Evolutionary conservation across 2,113 vertebrate species (phyloP).

Genomic region (Oriolus oriolus): DNA sequence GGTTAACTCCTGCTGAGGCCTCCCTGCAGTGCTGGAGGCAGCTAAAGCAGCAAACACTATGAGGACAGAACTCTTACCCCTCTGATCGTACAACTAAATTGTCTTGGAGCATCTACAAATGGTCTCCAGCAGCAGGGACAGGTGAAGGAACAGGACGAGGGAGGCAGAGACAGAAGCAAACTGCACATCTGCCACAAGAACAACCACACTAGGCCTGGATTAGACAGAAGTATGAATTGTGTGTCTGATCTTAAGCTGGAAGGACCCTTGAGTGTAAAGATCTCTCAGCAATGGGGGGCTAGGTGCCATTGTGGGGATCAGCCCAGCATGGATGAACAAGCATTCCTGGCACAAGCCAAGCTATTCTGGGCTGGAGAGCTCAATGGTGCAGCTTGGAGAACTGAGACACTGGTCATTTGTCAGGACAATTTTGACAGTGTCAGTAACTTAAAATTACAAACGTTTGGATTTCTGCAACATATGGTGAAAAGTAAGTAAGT

Average conservation of each 20-base stretch:
- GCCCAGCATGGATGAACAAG: background rate
- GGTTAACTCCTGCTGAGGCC: background rate
- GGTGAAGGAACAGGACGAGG: background rate
- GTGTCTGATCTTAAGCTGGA: background rate
- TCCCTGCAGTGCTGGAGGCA: background rate
- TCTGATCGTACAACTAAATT: no score
- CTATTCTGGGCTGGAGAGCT: background rate
- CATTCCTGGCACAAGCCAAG: background rate
- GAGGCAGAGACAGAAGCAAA: background rate
- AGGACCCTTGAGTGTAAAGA: background rate
- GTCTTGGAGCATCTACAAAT: background rate
- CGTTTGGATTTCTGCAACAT: background rate
- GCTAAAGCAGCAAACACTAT: accelerated
- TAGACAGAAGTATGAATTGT: background rate
- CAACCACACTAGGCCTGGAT: background rate
- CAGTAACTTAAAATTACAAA: background rate
- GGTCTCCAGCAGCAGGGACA: background rate
- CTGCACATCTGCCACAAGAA: background rate
- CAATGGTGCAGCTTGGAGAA: background rate
- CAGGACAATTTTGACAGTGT: background rate
- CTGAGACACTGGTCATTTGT: background rate
- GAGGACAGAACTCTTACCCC: background rate
- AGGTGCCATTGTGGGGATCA: accelerated
- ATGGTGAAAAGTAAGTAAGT: background rate
- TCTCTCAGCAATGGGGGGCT: background rate